phyloP scores from a whole-genome alignment of 1,140 invertebrate genomes.

The Psilanteris sp. region DNA sequence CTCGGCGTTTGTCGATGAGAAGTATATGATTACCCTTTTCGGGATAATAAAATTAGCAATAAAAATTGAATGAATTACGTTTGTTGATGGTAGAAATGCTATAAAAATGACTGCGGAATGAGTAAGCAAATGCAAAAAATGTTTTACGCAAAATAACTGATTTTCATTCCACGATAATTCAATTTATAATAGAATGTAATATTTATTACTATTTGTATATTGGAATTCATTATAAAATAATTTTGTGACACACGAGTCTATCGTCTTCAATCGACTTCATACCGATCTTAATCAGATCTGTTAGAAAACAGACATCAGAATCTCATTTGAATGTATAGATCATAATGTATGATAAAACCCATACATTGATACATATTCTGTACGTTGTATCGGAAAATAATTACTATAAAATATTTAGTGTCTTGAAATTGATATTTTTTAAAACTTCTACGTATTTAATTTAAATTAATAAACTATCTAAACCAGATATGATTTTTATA shows the following conservation, averaged over 20 bases:
- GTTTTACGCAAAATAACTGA: conserved; percentile 25
- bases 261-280: conserved; percentile 51
- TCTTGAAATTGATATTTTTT: no score
- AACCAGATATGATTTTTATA: no score
- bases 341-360: conserved; percentile 35
- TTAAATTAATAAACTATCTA: no score
- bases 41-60: conserved; percentile 22
- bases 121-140: conserved; percentile 37
- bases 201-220: conserved; percentile 58
- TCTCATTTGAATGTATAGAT: conserved; percentile 53
- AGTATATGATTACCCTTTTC: conserved; percentile 36
- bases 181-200: conserved; percentile 54
- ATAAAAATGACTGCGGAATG: conserved; percentile 39
- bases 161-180: conserved; percentile 46
- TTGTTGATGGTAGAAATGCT: conserved; percentile 17
- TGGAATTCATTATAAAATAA: conserved; percentile 59
- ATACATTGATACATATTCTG: conserved; percentile 28
- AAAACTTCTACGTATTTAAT: no score
- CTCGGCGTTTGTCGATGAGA: conserved; percentile 11
- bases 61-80: conserved; percentile 34
- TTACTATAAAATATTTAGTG: conserved; percentile 11
- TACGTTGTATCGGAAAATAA: conserved; percentile 19
- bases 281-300: conserved; percentile 57
- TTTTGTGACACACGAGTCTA: conserved; percentile 57
- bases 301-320: conserved; percentile 49